Evolutionary conservation across 2,113 vertebrate genomes (phyloP), one percentile per base, ranked within the genome.

Genomic region (Pseudorectes ferrugineus): DNA sequence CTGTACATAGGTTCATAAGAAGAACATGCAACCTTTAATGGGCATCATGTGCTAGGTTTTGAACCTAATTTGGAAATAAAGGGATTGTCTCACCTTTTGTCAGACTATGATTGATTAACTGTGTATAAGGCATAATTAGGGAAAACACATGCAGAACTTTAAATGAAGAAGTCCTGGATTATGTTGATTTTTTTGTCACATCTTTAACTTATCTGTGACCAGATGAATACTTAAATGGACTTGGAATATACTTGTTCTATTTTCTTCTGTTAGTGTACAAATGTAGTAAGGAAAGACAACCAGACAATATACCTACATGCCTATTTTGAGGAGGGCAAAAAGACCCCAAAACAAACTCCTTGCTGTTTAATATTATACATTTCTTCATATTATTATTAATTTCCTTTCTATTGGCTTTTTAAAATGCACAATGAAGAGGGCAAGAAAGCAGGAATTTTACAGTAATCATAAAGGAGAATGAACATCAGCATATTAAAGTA

Each of bases 311-410:
- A 26, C 10, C 11, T 46, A 23, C 2, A 5, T 77, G 7, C 5
- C 16, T 66, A 7, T 45, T 71, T 80, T 36, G 5, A 1, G 10
- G 8, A 80, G 14, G 8, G 8, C 1, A 3, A 28, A 29, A 59
- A 42, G 24, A 14, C 2, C 11, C 2, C 3, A 5, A 14, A 67
- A 20, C 14, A 15, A 57, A 12, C 3, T 5, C 2, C 15, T 43
- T 33, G 14, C 2, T 33, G 3, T 66, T 85, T 61, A 55, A 35
- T 55, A 38, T 12, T 29, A 16, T 28, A 13, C 57, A 5, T 63
- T 71, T 88, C 31, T 42, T 6, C 35, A 48, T 35, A 25, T 25
- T 25, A 11, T 31, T 54, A 29, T 10, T 40, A 26, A 25, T 71
- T 48, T 71, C 62, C 11, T 42, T 55, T 42, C 17, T 42, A 12